phyloP scores from a whole-genome alignment of 2,888 invertebrate genomes.

The Stenotaenia linearis region DNA sequence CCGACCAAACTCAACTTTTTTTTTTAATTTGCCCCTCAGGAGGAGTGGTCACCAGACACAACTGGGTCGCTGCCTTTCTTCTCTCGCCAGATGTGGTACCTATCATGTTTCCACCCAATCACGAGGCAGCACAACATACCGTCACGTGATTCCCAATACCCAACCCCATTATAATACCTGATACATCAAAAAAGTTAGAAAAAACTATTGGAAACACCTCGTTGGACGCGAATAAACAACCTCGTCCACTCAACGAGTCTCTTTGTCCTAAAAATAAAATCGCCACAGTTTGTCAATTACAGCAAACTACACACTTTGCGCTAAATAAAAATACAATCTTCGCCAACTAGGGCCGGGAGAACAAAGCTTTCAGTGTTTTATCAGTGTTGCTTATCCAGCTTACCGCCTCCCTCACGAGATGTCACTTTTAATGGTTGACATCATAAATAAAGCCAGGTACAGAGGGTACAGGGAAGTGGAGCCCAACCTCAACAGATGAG shows the following conservation, averaged over 20 bases:
- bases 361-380: slow-evolving; percentile 26
- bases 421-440: slow-evolving; percentile 26
- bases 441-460: slow-evolving; percentile 21
- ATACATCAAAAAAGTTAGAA: background rate
- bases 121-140: background rate
- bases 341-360: background rate
- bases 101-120: background rate
- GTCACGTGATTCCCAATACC: background rate
- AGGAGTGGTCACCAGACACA: slow-evolving; percentile 26
- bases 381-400: slow-evolving; percentile 24
- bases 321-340: slow-evolving; percentile 15
- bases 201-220: background rate
- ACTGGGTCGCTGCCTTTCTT: slow-evolving; percentile 5
- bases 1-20: background rate
- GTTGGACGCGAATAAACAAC: background rate
- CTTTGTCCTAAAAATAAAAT: slow-evolving; percentile 1
- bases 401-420: slow-evolving; percentile 24
- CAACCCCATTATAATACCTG: background rate
- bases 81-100: slow-evolving; percentile 22
- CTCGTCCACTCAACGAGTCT: background rate
- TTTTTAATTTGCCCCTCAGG: background rate
- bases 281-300: background rate
- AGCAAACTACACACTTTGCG: background rate
- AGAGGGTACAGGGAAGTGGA: slow-evolving; percentile 5
- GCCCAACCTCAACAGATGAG: slow-evolving; percentile 24